Evolutionary conservation across 2,113 vertebrate species (phyloP).

Genomic region (Thalassoma bifasciatum): DNA sequence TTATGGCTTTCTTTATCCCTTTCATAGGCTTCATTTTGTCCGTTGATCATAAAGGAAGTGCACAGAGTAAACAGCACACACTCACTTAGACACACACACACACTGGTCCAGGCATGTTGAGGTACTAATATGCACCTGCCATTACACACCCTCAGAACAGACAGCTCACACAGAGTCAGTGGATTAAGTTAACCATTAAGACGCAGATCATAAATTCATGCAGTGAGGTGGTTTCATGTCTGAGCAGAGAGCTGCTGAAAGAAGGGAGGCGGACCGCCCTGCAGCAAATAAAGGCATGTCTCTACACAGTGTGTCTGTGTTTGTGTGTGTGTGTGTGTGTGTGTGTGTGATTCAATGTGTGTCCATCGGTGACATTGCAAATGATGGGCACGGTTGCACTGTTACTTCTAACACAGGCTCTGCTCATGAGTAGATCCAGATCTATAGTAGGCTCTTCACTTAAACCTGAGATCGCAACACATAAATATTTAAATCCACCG

Average conservation of each 20-base stretch:
- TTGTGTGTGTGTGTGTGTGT: neutral
- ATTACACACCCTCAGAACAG: slow-evolving; percentile 51
- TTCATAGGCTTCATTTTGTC: slow-evolving; percentile 10
- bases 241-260: slow-evolving; percentile 23
- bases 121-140: slow-evolving; percentile 60
- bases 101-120: slow-evolving; percentile 30
- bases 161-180: slow-evolving; percentile 20
- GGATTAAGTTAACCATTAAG: slow-evolving; percentile 13
- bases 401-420: slow-evolving; percentile 29
- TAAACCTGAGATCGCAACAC: slow-evolving; percentile 43
- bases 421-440: slow-evolving; percentile 10
- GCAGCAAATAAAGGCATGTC: slow-evolving; percentile 65
- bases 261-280: slow-evolving; percentile 60
- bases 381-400: slow-evolving; percentile 42
- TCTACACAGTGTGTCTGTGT: slow-evolving; percentile 11
- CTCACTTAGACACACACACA: too few relatives aligned
- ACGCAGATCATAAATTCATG: slow-evolving; percentile 39
- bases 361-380: slow-evolving; percentile 48
- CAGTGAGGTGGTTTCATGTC: slow-evolving; percentile 23
- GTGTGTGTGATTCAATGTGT: neutral
- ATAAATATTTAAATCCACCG: slow-evolving; percentile 63
- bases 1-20: neutral
- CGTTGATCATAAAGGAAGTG: slow-evolving; percentile 32
- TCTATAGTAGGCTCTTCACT: slow-evolving; percentile 1
- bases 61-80: slow-evolving; percentile 23